Conservation (phyloP, 2,797 vertebrate genomes). For the Pangasius macronema region DNA sequence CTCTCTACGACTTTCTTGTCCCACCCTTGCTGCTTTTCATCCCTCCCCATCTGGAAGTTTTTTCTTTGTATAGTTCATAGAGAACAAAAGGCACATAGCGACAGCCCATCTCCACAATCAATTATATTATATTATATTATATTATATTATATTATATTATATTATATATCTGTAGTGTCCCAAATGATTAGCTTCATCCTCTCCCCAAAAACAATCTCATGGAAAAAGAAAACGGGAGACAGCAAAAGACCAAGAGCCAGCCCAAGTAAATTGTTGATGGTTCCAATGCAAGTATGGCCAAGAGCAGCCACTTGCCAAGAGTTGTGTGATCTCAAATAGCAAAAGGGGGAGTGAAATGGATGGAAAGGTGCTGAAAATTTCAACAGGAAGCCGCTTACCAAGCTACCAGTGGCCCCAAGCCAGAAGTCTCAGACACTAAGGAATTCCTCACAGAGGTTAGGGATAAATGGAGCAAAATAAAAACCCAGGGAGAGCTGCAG, state of each 20-base stretch:
- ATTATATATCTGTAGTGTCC: neutral
- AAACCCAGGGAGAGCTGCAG: slow-evolving; percentile 30
- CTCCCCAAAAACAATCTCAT: neutral
- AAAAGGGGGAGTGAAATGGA: neutral
- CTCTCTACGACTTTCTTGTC: slow-evolving; percentile 5
- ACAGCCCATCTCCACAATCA: neutral
- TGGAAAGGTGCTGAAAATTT: slow-evolving; percentile 47
- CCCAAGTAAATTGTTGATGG: slow-evolving; percentile 34
- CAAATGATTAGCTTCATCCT: neutral
- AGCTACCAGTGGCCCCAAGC: slow-evolving; percentile 70
- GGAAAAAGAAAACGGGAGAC: slow-evolving; percentile 4
- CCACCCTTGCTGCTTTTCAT: slow-evolving; percentile 44
- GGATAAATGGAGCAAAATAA: slow-evolving; percentile 52
- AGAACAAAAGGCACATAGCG: neutral
- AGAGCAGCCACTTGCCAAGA: slow-evolving; percentile 30
- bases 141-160: too few species aligned
- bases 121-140: too few species aligned
- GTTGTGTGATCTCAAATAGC: slow-evolving; percentile 15
- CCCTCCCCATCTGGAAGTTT: slow-evolving; percentile 17
- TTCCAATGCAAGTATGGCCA: slow-evolving; percentile 28
- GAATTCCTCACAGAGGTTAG: slow-evolving; percentile 73
- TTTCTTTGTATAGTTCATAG: slow-evolving; percentile 36
- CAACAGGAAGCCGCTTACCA: slow-evolving; percentile 74
- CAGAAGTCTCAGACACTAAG: slow-evolving; percentile 75
- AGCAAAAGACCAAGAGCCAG: slow-evolving; percentile 4